These are phyloP conservation scores for Teleogryllus occipitalis DNA, from an alignment of 1,140 invertebrate genomes.

Conservation along the genomic window DNA sequence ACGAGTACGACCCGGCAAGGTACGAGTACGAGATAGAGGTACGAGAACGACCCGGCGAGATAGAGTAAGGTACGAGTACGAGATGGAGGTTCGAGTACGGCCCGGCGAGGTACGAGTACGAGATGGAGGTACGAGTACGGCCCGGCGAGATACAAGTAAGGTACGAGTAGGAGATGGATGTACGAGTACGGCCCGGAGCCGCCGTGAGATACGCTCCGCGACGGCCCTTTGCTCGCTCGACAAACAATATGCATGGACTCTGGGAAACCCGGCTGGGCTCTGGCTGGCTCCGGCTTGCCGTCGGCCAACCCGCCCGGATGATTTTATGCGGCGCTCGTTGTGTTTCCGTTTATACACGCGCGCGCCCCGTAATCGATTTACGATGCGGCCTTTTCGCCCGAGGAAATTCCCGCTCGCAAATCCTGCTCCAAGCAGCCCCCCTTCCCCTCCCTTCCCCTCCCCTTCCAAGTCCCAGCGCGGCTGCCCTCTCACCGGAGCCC, in stretches of 20 bases:
- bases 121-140: too few species aligned
- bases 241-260: neutral
- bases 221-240: neutral
- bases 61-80: too few species aligned
- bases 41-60: too few species aligned
- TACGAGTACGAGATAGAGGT: neutral
- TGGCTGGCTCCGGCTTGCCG: neutral
- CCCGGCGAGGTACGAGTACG: too few species aligned
- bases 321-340: neutral
- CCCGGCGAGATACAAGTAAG: too few species aligned
- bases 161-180: neutral
- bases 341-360: neutral
- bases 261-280: neutral
- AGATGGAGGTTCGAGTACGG: too few species aligned
- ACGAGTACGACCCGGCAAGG: too few species aligned
- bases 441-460: neutral
- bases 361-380: neutral
- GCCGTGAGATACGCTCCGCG: neutral
- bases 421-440: neutral
- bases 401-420: neutral
- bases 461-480: too few species aligned
- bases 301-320: neutral
- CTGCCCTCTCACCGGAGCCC: too few species aligned
- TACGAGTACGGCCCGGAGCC: too few species aligned
- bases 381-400: neutral